Base-by-base conservation (phyloP, 2,888 invertebrate genomes). In the Limnephilus marmoratus region DNA sequence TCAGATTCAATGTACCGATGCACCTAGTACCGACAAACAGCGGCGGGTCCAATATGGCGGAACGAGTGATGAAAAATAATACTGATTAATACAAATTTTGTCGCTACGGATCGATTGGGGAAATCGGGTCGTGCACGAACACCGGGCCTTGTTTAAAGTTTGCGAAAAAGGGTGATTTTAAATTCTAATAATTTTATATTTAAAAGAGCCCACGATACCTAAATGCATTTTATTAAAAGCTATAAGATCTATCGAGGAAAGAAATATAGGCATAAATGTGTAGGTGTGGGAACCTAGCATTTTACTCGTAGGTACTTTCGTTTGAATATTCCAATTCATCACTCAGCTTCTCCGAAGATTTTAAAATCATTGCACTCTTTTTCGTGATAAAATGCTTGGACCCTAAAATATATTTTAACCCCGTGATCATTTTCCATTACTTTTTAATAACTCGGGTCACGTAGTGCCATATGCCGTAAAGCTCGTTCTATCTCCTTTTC, bases 1-100 rank as follows among this genome's bases (percentile, higher is more conserved):
- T 86, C 86, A 86, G 45, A 45, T 86, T 45, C 86, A 86, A 29
- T 45, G 49, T 86, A 45, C 86, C 49, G 86, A n/a, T 86, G 86
- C 86, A 45, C 45, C 86, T 15, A 86, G 86, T 41, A n/a, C 86
- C 86, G 49, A 49, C 86, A 86, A 86, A 45, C 49, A 45, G 29
- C 45, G 49, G 45, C 49, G 45, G 49, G 15, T 86, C 29, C 86
- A 86, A 86, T 45, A 86, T 86, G 86, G 86, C 49, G 68, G 88
- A 24, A 12, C 83, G 89, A 89, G 85, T 90, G 92, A 68, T 68
- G 68, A 68, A 68, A 68, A 68, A 68, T 68, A 68, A 68, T 68
- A n/a, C 7, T 5, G 68, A 68, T n/a, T 68, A 68, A 68, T 68
- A 68, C 18, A 18, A 24, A 24, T 68, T 68, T n/a, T 68, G 68